These are phyloP conservation scores for Galemys pyrenaicus DNA, from an alignment of 2,113 vertebrate genomes.

Conservation along the genomic window DNA sequence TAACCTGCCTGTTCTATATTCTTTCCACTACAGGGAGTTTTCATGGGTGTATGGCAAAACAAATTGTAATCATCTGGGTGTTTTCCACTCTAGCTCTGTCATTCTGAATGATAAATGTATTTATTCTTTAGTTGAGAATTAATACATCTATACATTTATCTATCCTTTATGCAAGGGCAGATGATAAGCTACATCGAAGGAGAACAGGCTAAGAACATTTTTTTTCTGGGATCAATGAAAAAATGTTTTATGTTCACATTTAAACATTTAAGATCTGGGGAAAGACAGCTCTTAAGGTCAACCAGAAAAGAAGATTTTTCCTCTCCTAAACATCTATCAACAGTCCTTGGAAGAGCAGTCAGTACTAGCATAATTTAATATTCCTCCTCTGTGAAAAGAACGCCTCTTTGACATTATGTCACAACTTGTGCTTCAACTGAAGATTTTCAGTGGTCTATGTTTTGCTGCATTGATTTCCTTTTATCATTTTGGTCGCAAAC, in stretches of 20 bases:
- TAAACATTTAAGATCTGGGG: conserved; percentile 56
- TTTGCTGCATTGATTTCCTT: conserved; percentile 72
- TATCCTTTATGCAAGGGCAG: background rate
- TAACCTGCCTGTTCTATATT: conserved; percentile 71
- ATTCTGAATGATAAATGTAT: conserved; percentile 67
- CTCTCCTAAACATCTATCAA: conserved; percentile 81
- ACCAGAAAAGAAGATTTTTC: conserved; percentile 79
- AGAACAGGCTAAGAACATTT: background rate
- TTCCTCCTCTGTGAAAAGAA: conserved; percentile 74
- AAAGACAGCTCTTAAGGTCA: conserved; percentile 83
- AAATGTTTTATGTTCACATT: conserved; percentile 69
- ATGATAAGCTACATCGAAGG: conserved; percentile 46
- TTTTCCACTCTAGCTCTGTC: conserved; percentile 62
- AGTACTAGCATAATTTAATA: conserved; percentile 76
- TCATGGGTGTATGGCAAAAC: conserved; percentile 71
- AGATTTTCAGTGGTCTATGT: conserved; percentile 78
- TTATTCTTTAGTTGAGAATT: conserved; percentile 69
- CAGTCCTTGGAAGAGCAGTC: conserved; percentile 75
- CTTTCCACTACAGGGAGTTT: conserved; percentile 79
- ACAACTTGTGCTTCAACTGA: conserved; percentile 77
- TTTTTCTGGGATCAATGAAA: conserved; percentile 40
- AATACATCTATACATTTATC: background rate
- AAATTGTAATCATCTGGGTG: conserved; percentile 68
- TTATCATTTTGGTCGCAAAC: conserved; percentile 74
- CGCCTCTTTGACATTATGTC: conserved; percentile 77